A percentile compares a stretch with the other conserved stretches of the same genome.
Evolutionary conservation across 2,797 vertebrate species (phyloP).

Genomic region (Tenualosa thibaudeaui): DNA sequence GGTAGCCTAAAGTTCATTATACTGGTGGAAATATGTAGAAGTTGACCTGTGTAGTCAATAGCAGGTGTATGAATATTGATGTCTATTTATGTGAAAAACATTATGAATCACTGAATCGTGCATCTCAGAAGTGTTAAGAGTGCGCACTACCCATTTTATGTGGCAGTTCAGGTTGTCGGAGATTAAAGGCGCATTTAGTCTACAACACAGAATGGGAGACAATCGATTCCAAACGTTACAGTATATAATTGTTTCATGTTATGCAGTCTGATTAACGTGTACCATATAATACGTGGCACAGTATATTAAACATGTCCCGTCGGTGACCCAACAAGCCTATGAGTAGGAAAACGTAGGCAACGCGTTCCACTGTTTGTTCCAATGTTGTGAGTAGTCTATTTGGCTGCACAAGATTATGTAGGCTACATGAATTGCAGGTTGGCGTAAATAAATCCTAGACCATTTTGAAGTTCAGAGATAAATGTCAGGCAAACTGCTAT

Average conservation of each 20-base stretch:
- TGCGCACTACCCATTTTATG: background rate
- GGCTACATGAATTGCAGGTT: background rate
- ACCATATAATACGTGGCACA: background rate
- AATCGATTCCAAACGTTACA: background rate
- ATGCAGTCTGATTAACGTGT: background rate
- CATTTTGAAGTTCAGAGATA: slow-evolving; percentile 25
- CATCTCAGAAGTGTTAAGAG: background rate
- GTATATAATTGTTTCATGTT: background rate
- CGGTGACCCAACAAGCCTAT: background rate
- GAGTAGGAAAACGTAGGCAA: background rate
- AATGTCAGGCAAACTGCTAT: slow-evolving; percentile 36
- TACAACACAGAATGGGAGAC: background rate
- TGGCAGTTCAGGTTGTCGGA: background rate
- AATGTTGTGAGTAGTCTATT: background rate
- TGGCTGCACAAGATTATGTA: background rate
- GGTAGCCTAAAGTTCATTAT: no score
- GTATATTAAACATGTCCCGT: background rate
- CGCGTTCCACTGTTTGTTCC: background rate
- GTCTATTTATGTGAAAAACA: background rate
- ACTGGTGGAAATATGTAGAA: background rate
- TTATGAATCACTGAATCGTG: background rate
- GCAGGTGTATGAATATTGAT: background rate
- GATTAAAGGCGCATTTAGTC: background rate
- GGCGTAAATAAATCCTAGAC: background rate
- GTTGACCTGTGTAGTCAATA: background rate